A percentile compares a stretch with the other conserved stretches of the same genome.
phyloP scores from a whole-genome alignment of 2,113 vertebrate species.

The Leiothrix lutea region DNA sequence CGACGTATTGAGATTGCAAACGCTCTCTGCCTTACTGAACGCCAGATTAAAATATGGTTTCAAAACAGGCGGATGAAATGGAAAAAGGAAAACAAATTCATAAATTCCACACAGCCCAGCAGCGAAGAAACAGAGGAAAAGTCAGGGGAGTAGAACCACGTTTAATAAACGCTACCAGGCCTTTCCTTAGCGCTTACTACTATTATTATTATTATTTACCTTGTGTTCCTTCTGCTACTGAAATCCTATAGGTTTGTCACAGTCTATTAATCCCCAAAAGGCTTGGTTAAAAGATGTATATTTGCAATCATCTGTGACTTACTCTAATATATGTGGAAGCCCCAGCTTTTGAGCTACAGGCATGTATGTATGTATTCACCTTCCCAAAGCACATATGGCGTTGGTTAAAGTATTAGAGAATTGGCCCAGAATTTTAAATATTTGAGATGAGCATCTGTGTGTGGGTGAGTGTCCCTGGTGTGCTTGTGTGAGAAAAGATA shows the following conservation, averaged over 20 bases:
- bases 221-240: constrained; percentile 43
- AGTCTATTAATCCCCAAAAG: constrained; percentile 51
- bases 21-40: constrained; percentile 84
- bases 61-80: constrained; percentile 88
- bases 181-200: constrained; percentile 48
- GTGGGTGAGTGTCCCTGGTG: not conserved
- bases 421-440: not conserved
- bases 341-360: not conserved
- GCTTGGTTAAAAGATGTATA: constrained; percentile 62
- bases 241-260: constrained; percentile 44
- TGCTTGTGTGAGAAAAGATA: not conserved
- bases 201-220: constrained; percentile 55
- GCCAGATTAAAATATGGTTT: constrained; percentile 90
- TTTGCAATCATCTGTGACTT: constrained; percentile 64
- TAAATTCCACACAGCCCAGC: constrained; percentile 80
- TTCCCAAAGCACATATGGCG: not conserved
- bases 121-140: constrained; percentile 82
- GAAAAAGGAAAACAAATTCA: constrained; percentile 87
- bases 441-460: not conserved
- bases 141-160: constrained; percentile 75
- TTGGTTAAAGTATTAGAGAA: not conserved
- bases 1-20: constrained; percentile 86
- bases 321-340: constrained; percentile 45
- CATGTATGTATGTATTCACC: not conserved
- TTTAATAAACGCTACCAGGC: constrained; percentile 61